phyloP scores from a whole-genome alignment of 2,888 invertebrate species.

The Lycophotia porphyrea region DNA sequence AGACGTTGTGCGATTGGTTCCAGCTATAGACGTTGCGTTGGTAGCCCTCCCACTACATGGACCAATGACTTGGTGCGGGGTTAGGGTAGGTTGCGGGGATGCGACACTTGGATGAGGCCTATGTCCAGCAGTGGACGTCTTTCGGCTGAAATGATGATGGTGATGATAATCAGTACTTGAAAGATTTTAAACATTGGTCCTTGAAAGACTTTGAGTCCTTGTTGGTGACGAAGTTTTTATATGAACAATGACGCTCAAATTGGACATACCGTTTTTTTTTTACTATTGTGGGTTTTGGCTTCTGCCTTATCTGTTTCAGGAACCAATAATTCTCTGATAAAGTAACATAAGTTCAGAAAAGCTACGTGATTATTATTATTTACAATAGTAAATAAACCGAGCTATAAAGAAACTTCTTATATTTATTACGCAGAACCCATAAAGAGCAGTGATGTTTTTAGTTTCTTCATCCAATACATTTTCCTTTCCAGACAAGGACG shows the following conservation, averaged over 20 bases:
- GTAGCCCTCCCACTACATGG: too few species aligned
- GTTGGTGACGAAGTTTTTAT: too few species aligned
- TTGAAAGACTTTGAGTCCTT: background rate
- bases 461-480: background rate
- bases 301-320: background rate
- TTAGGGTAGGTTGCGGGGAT: too few species aligned
- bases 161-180: too few species aligned
- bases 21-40: too few species aligned
- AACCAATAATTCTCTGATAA: background rate
- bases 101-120: too few species aligned
- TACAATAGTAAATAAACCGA: background rate
- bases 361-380: background rate
- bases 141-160: too few species aligned
- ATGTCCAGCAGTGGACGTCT: too few species aligned
- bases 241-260: background rate
- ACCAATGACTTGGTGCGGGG: too few species aligned
- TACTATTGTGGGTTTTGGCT: background rate
- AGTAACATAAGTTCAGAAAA: background rate
- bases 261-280: background rate
- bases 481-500: conserved; percentile 68
- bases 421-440: background rate
- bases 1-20: background rate
- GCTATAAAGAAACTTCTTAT: background rate
- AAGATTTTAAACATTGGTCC: background rate
- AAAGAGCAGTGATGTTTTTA: background rate